Evolutionary conservation across 1,140 invertebrate species (phyloP).

Genomic region (Drosophila ercepeae): DNA sequence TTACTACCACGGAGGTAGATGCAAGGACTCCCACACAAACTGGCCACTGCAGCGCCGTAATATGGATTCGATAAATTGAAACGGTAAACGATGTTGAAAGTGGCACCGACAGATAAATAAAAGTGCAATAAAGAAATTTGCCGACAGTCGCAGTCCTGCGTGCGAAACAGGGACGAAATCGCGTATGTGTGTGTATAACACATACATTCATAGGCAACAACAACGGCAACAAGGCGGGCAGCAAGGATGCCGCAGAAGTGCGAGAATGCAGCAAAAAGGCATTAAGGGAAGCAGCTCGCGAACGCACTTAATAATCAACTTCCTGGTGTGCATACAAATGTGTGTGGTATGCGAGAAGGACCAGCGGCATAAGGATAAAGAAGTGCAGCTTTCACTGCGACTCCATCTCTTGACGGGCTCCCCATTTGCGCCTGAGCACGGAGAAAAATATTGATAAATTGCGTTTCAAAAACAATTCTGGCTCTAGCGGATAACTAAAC

Average conservation of each 20-base stretch:
- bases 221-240: slow-evolving; percentile 29
- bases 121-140: slow-evolving; percentile 75
- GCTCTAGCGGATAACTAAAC: background rate
- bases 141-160: slow-evolving; percentile 23
- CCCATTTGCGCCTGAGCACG: background rate
- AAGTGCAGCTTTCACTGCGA: background rate
- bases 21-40: background rate
- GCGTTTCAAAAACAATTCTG: background rate
- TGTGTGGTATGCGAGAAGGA: background rate
- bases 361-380: background rate
- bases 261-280: slow-evolving; percentile 47
- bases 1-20: background rate
- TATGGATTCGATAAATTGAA: slow-evolving; percentile 60
- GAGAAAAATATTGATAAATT: slow-evolving; percentile 8
- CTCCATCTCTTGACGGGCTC: background rate
- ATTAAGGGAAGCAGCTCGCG: slow-evolving; percentile 52
- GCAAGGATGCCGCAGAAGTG: slow-evolving; percentile 20
- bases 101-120: slow-evolving; percentile 65
- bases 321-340: slow-evolving; percentile 44
- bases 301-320: slow-evolving; percentile 69
- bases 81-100: slow-evolving; percentile 60
- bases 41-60: slow-evolving; percentile 1
- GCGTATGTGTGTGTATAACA: background rate
- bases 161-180: slow-evolving; percentile 32
- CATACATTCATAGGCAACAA: slow-evolving; percentile 9